Evolutionary conservation across 2,888 invertebrate genomes (phyloP), one percentile per base, ranked within the genome.

Genomic region (Heliconius charithonia): DNA sequence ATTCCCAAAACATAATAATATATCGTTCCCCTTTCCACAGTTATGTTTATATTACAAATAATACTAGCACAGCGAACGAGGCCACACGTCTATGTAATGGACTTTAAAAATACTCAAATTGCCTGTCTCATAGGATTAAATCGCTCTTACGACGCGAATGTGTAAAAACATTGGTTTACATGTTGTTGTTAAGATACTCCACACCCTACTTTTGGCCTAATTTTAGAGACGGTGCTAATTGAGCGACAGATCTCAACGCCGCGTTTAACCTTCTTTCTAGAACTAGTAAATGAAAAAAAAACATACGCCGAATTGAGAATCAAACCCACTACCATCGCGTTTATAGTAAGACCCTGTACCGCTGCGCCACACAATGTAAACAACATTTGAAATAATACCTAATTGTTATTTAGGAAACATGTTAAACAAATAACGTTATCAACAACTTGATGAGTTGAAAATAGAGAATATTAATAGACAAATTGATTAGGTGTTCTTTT

Each of bases 91-190:
- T 70, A 37, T 72, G 65, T 77, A 77, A 77, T 73, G 67, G 72
- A 56, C 56, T 72, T 75, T 73, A 78, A 73, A 80, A 78, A 80
- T 80, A 80, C 78, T 67, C n/a, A 63, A 59, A 76, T 51, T 79
- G 67, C 56, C 45, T 73, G 76, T 76, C 73, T 62, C 63, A 63
- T 69, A 56, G 16, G 41, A 67, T 69, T 51, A 67, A 78, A 78
- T 78, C 75, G 76, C 29, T 73, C 41, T 66, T 75, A 65, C 63
- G 72, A 73, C 56, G 62, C 65, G 25, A 25, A 29, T 51, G 22
- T 51, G 4, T 25, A 0, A 25, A 9, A 65, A 69, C 41, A 12
- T 78, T 12, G 62, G 67, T 59, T 74, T 74, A 65, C 45, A 78
- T 77, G 56, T 32, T 32, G 22, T 32, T 25, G 59, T 59, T 12